Base-by-base conservation (phyloP, 2,113 vertebrate genomes). In the Haemorhous mexicanus region DNA sequence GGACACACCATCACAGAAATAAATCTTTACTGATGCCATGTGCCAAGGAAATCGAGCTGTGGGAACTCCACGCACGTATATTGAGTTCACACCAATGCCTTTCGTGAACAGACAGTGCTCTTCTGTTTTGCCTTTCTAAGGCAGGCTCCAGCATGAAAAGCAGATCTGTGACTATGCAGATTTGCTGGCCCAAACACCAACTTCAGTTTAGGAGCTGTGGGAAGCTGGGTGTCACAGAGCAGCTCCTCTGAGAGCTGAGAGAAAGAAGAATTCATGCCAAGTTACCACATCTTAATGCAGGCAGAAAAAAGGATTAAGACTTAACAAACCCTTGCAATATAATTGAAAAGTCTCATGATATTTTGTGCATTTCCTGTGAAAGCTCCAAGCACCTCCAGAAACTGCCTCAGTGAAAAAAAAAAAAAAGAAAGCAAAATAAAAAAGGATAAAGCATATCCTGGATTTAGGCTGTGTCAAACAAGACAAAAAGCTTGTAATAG, bases 151-250 rank as follows among this genome's bases (percentile, higher is more conserved):
- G 94, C 73, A 87, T 15, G 73, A 95, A 96, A 90, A 87, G 69
- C 69, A 92, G 93, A 94, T 92, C 76, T 94, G 83, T 90, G 80
- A 93, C 92, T 84, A 95, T 68, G 95, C 66, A 96, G 92, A 96
- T 96, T 89, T 84, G 37, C 90, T 96, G 93, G 88, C 80, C 79
- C 53, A 64, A 89, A 75, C 62, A 46, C 49, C 37, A 84, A 58
- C 76, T 94, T 72, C 39, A 90, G 69, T 53, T 53, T 72, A 80
- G 94, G 83, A 91, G 85, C 81, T 93, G 72, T 80, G 88, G 85
- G 82, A 95, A 95, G 61, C 61, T 81, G 83, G 44, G 58, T 87
- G 94, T 79, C 93, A 94, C 37, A 89, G 76, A 81, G 62, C 16
- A 93, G 69, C 55, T 93, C 73, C 77, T 87, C 83, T 72, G 66